Percentiles rank a stretch among this genome's conserved stretches.
Evolutionary conservation across 2,113 vertebrate genomes (phyloP).

Genomic region (Cryptomyrus ogoouensis): DNA sequence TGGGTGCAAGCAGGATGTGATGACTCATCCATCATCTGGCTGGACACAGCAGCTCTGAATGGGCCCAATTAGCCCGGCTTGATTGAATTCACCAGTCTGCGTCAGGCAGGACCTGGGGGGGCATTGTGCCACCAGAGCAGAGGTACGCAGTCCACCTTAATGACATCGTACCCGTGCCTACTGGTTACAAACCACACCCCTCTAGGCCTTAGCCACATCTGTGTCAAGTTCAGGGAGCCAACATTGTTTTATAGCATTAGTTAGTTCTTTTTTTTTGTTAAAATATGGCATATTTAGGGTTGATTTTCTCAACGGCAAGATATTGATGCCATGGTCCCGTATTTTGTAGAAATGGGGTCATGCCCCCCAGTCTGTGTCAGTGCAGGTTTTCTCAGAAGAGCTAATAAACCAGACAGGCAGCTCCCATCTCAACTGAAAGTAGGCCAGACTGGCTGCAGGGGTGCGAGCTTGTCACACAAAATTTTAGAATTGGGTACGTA

Average conservation of each 20-base stretch:
- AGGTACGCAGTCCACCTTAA: too few species aligned
- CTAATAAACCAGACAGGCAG: not conserved
- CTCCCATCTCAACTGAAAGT: not conserved
- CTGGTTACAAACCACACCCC: not conserved
- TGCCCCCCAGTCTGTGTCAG: not conserved
- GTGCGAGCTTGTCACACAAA: not conserved
- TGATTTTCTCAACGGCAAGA: not conserved
- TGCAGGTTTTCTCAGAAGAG: not conserved
- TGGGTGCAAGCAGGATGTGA: not conserved
- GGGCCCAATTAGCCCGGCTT: slow-evolving; percentile 10
- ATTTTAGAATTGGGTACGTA: not conserved
- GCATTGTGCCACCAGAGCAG: not conserved
- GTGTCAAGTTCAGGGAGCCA: not conserved
- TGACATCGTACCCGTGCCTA: not conserved
- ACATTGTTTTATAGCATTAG: not conserved
- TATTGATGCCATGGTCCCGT: not conserved
- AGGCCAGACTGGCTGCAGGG: not conserved
- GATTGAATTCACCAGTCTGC: not conserved
- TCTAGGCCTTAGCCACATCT: not conserved
- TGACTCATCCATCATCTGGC: slow-evolving; percentile 4
- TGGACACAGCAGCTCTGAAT: not conserved
- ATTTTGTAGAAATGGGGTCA: not conserved
- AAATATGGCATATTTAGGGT: not conserved
- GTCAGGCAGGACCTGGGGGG: not conserved
- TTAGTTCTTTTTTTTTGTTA: not conserved